Base-by-base conservation (phyloP, 2,113 vertebrate genomes). In the Zingel zingel region DNA sequence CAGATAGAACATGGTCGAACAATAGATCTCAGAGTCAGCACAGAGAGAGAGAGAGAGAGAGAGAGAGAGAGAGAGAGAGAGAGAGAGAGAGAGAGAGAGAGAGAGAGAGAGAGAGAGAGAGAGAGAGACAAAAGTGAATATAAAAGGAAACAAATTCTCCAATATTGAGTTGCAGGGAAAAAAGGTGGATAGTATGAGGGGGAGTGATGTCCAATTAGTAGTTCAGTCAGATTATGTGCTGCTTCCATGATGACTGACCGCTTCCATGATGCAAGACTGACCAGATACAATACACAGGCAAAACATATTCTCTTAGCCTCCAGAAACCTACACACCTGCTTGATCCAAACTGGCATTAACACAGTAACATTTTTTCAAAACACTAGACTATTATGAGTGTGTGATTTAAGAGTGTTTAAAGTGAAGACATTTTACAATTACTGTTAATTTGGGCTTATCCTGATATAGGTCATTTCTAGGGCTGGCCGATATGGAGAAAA, bases 161-260 rank as follows among this genome's bases (percentile, higher is more conserved):
- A 70, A 77, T 77, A 45, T 36, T 1, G 27, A 48, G 27, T 54
- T 74, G 58, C 66, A 64, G 19, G 15, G 6, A 15, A 48, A 63
- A 51, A 57, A 21, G 36, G 87, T 85, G 56, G 83, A 86, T 1
- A 62, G 48, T 30, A 57, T 82, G 67, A 81, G 77, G 39, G 51
- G 58, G 73, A 68, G 62, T 54, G 16, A 69, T 78, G 82, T 79
- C 65, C 66, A 88, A 67, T 79, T 64, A 84, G 65, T 67, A 23
- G 73, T 70, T 43, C 61, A 73, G 36, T 70, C 6, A 54, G 65
- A 69, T 71, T 65, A 72, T 69, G 56, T 81, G 63, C 77, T 0
- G 87, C 80, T 88, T 78, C 89, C 80, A 90, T 87, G 87, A 77
- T 21, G 75, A 92, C 86, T n/a, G n/a, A n/a, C n/a, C n/a, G 87